Evolutionary conservation across 2,888 invertebrate species (phyloP).

Genomic region (Timandra comae): DNA sequence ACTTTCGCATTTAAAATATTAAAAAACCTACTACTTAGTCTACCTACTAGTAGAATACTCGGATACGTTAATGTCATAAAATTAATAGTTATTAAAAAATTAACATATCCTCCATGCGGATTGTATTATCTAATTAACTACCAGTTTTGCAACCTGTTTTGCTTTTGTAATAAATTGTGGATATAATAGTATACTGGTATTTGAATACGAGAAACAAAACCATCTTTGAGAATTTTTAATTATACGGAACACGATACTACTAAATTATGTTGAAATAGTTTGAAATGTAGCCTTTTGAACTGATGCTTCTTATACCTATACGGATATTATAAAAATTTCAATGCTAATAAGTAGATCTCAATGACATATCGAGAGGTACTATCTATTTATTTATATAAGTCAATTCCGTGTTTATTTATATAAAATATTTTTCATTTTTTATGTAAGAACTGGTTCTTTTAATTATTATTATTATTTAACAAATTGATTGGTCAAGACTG

Average conservation of each 20-base stretch:
- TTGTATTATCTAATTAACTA: not conserved
- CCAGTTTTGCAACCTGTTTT: not conserved
- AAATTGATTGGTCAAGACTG: slow-evolving; percentile 19
- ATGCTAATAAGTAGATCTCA: slow-evolving; percentile 13
- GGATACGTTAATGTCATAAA: too few relatives aligned
- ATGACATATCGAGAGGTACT: slow-evolving; percentile 11
- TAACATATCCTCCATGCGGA: not conserved
- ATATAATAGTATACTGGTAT: too few relatives aligned
- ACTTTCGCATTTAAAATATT: too few relatives aligned
- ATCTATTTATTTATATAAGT: slow-evolving; percentile 11
- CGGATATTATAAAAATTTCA: slow-evolving; percentile 13
- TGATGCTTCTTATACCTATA: too few relatives aligned
- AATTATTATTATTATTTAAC: slow-evolving; percentile 9
- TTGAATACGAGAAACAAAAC: too few relatives aligned
- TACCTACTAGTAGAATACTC: too few relatives aligned
- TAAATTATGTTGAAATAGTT: too few relatives aligned
- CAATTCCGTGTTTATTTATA: slow-evolving; percentile 17
- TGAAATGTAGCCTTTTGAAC: too few relatives aligned
- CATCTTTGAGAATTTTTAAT: too few relatives aligned
- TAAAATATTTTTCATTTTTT: slow-evolving; percentile 6
- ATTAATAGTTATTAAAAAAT: too few relatives aligned
- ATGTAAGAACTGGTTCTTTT: slow-evolving; percentile 12
- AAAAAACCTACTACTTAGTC: too few relatives aligned
- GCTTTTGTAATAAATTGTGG: not conserved
- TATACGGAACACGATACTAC: too few relatives aligned